Conservation (phyloP, 2,797 vertebrate species). For the Ispidina lecontei region DNA sequence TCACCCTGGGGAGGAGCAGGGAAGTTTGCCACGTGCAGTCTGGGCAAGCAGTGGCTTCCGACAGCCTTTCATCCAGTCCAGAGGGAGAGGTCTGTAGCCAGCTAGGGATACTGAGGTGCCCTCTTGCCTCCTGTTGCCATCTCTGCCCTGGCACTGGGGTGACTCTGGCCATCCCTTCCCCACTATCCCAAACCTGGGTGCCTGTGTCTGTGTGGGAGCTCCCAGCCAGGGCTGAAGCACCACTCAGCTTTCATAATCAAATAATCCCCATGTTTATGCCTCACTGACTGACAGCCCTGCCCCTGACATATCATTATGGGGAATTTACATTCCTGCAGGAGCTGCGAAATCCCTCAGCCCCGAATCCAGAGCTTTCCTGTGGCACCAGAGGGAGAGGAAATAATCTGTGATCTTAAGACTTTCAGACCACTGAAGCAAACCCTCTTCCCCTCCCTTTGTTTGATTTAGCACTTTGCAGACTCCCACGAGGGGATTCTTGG, state of each 20-base stretch:
- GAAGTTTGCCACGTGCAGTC: fast-evolving
- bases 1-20: not conserved
- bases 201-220: not conserved
- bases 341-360: not conserved
- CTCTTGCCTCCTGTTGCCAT: fast-evolving
- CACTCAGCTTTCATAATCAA: conserved; percentile 47
- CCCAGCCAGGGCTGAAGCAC: not conserved
- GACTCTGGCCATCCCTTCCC: not conserved
- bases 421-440: conserved; percentile 59
- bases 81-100: not conserved
- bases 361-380: conserved; percentile 50
- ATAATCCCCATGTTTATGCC: conserved; percentile 59
- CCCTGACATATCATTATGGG: conserved; percentile 51
- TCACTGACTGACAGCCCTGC: conserved; percentile 27
- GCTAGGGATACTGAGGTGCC: not conserved
- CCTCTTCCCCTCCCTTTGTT: conserved; percentile 54
- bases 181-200: fast-evolving
- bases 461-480: conserved; percentile 55
- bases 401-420: conserved; percentile 64
- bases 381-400: conserved; percentile 65
- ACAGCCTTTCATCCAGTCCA: not conserved
- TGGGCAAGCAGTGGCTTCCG: not conserved
- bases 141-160: not conserved
- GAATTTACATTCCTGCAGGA: conserved; percentile 67
- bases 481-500: conserved; percentile 48